phyloP scores from a whole-genome alignment of 2,797 vertebrate genomes.

The Sebastes oblongus region DNA sequence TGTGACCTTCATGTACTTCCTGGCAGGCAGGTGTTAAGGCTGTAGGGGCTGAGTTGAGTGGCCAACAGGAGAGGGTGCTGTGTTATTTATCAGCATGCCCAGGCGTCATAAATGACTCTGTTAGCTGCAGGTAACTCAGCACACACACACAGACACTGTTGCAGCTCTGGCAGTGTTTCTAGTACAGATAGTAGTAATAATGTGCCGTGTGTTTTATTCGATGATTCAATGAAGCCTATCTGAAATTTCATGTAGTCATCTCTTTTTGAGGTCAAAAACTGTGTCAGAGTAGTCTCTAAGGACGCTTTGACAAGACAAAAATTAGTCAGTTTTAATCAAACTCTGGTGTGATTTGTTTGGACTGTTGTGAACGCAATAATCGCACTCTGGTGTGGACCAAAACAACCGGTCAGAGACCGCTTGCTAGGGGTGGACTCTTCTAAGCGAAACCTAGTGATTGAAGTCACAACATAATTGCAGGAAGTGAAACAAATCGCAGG shows the following conservation, averaged over 20 bases:
- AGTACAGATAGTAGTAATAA: background rate
- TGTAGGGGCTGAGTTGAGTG: constrained; percentile 50
- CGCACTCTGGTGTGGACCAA: no score
- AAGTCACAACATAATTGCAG: no score
- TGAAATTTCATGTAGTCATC: background rate
- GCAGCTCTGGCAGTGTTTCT: constrained; percentile 2
- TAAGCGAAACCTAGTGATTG: no score
- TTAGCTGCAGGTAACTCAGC: constrained; percentile 42
- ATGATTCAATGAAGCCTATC: background rate
- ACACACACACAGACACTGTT: constrained; percentile 4
- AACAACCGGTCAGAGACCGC: no score
- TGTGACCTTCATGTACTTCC: constrained; percentile 71
- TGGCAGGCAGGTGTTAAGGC: constrained; percentile 67
- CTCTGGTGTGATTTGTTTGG: no score
- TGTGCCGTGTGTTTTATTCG: background rate
- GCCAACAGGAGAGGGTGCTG: constrained; percentile 58
- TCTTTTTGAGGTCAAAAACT: background rate
- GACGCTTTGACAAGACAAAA: background rate
- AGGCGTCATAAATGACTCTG: constrained; percentile 46
- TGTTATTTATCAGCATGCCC: constrained; percentile 63
- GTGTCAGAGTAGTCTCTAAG: background rate
- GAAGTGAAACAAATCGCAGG: no score
- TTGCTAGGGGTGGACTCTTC: no score
- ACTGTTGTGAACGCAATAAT: no score
- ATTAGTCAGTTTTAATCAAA: no score